phyloP scores from a whole-genome alignment of 2,113 vertebrate genomes.

The Rhabdornis inornatus region DNA sequence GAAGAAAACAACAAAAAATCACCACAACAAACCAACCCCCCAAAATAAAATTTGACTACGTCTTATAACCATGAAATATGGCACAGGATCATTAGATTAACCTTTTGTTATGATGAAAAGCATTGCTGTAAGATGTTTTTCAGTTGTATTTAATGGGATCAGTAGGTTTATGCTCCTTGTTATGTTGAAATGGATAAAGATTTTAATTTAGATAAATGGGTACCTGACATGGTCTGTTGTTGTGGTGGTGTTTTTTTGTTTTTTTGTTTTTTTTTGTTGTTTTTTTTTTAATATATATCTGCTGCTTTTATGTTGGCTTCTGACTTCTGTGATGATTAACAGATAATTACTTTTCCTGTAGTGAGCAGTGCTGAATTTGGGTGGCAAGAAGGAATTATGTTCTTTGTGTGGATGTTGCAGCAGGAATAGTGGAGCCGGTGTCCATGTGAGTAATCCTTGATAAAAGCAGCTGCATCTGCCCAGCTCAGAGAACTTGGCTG shows the following conservation, averaged over 20 bases:
- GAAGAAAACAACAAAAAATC: neutral
- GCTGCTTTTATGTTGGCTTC: slow-evolving; percentile 21
- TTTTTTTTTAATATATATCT: neutral
- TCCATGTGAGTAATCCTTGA: neutral
- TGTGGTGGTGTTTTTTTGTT: neutral
- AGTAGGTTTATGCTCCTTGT: neutral
- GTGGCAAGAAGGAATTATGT: neutral
- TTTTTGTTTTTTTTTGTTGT: too few species aligned
- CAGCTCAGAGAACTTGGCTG: accelerated
- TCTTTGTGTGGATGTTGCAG: neutral
- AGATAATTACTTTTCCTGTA: slow-evolving; percentile 1
- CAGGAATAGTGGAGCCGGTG: neutral
- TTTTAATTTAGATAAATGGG: slow-evolving; percentile 51
- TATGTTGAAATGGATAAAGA: neutral
- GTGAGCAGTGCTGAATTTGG: neutral
- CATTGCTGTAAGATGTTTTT: slow-evolving; percentile 17
- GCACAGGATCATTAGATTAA: slow-evolving; percentile 36
- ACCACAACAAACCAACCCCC: neutral
- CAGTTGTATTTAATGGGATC: slow-evolving; percentile 29
- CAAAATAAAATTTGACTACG: neutral
- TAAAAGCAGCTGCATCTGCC: neutral
- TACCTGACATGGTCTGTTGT: neutral
- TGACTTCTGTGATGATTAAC: slow-evolving; percentile 1
- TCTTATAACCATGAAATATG: neutral
- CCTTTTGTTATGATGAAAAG: slow-evolving; percentile 8